These are phyloP conservation scores for Alouatta palliata DNA, from an alignment of 2,113 vertebrate species.

Conservation along the genomic window DNA sequence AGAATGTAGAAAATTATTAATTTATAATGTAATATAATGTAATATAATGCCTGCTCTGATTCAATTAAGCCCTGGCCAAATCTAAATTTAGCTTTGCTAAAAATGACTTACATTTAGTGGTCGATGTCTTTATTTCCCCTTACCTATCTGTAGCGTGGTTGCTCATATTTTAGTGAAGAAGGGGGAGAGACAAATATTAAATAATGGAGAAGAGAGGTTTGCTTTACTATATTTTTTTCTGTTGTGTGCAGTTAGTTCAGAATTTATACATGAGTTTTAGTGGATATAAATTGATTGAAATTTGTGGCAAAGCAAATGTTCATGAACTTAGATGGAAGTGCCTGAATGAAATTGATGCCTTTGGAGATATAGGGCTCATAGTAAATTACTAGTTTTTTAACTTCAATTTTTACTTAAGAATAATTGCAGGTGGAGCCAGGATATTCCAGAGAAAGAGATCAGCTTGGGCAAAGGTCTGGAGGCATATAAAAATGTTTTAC, in stretches of 20 bases:
- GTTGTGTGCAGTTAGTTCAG: not conserved
- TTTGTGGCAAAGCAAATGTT: constrained; percentile 9
- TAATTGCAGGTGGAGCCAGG: not conserved
- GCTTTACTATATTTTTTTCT: not conserved
- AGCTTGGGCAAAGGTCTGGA: not conserved
- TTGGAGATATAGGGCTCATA: not conserved
- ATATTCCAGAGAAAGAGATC: not conserved
- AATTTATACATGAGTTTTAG: not conserved
- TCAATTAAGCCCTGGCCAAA: not conserved
- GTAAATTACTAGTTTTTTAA: not conserved
- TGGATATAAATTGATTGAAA: not conserved
- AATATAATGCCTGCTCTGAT: constrained; percentile 2
- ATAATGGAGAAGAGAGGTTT: not conserved
- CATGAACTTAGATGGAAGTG: not conserved
- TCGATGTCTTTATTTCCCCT: not conserved
- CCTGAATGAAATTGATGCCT: not conserved
- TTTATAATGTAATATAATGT: constrained; percentile 34
- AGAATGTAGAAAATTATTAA: not conserved
- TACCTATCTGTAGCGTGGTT: not conserved
- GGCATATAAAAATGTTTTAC: not conserved
- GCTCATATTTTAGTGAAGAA: constrained; percentile 14
- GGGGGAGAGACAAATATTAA: not conserved
- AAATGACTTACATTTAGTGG: not conserved
- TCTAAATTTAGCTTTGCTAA: not conserved
- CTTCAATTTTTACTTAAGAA: not conserved